Evolutionary conservation across 2,797 vertebrate genomes (phyloP).

Genomic region (Gobionotothen gibberifrons): DNA sequence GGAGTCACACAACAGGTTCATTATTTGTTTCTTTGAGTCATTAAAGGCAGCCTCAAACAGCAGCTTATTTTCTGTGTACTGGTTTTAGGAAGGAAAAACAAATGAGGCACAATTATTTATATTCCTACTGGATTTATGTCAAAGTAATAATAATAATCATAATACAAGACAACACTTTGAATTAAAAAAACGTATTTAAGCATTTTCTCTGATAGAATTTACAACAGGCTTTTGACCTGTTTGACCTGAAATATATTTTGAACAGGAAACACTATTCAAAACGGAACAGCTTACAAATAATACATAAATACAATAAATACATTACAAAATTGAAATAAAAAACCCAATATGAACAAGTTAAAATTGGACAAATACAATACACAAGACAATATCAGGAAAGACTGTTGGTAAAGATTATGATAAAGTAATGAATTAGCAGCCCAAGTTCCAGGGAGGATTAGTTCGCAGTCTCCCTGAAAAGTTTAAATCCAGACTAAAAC

Average conservation of each 20-base stretch:
- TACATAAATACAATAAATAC: conserved; percentile 74
- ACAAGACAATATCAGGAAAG: neutral
- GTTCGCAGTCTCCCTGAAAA: neutral
- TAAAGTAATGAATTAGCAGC: conserved; percentile 19
- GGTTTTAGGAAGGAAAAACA: too few species aligned
- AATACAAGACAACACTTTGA: neutral
- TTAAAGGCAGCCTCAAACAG: too few species aligned
- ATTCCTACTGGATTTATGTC: too few species aligned
- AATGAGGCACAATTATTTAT: too few species aligned
- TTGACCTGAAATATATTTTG: neutral
- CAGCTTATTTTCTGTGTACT: too few species aligned
- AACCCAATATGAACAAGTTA: conserved; percentile 19
- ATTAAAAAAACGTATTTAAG: conserved; percentile 18
- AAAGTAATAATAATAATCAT: too few species aligned
- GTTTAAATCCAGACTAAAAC: neutral
- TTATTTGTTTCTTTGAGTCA: too few species aligned
- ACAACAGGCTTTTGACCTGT: conserved; percentile 16
- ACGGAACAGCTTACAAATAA: neutral
- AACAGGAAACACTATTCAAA: conserved; percentile 10
- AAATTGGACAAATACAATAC: conserved; percentile 7
- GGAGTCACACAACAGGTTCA: too few species aligned
- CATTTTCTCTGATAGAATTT: conserved; percentile 12
- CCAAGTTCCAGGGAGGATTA: neutral
- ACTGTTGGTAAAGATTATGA: neutral
- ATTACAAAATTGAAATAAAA: conserved; percentile 21